Base-by-base conservation (phyloP, 2,113 vertebrate species). In the Albula goreensis region DNA sequence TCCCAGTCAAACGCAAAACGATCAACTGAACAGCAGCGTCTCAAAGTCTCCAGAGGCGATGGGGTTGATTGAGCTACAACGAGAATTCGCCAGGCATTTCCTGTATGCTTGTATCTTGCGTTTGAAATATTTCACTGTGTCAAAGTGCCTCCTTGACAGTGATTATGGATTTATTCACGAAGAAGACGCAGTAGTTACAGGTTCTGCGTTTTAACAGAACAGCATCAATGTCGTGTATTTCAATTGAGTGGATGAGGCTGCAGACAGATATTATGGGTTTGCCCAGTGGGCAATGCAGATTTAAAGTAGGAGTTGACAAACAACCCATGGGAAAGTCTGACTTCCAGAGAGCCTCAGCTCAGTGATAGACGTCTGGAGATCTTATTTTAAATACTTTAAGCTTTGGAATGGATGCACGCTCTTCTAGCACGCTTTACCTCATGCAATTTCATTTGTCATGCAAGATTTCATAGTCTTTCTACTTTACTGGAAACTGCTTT, bases 301-400 rank as follows among this genome's bases (percentile, higher is more conserved):
- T 52, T 15, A 19, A 83, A 70, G 83, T 50, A 63, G 81, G 88
- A 83, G 77, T 84, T 86, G 85, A 81, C 87, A 82, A 81, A 57
- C 84, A 84, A 57, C 74, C 50, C 86, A 90, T 90, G 91, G 89
- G 90, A 87, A 93, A 88, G 84, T 89, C 31, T 89, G 81, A 88
- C 15, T 85, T 83, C 81, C 60, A 78, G 86, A 87, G 80, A 78
- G 74, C 3, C 22, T 80, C 83, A 84, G 63, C 85, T 50, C 83
- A 22, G 50, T 15, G 70, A 77, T 56, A 60, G 78, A 87, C 51
- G 86, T 84, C 83, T 89, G 78, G n/a, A 83, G 74, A 86, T 77
- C 0, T 51, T 50, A 2, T 31, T 31, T 10, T 10, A 31, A 8
- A 31, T 74, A 50, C 49, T 80, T 22, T 5, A 80, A 80, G 48